Conservation (phyloP, 2,888 invertebrate genomes). For the Agrotis clavis region DNA sequence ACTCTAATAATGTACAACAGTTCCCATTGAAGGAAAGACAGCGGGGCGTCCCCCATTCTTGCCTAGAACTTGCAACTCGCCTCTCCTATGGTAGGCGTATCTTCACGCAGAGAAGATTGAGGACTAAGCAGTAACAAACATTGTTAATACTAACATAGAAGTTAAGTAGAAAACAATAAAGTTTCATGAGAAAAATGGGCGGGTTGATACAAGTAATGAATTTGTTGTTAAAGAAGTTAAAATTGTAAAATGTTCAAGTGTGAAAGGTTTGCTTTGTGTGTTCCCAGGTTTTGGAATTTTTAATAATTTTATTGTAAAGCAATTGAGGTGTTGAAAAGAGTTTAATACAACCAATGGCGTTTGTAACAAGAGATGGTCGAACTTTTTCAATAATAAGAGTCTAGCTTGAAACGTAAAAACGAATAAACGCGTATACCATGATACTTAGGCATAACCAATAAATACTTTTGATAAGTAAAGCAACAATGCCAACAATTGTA, state of each 20-base stretch:
- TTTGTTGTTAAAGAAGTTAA: slow-evolving; percentile 51
- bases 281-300: slow-evolving; percentile 47
- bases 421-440: not conserved
- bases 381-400: not conserved
- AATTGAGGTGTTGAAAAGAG: not conserved
- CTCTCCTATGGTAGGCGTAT: slow-evolving; percentile 67
- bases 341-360: not conserved
- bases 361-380: not conserved
- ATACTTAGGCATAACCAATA: not conserved
- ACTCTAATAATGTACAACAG: slow-evolving; percentile 79
- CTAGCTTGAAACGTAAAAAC: slow-evolving; percentile 2
- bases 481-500: not conserved
- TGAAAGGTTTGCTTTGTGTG: slow-evolving; percentile 50
- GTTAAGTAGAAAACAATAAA: slow-evolving; percentile 69
- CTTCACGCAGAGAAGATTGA: slow-evolving; percentile 82
- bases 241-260: slow-evolving; percentile 41
- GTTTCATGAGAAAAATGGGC: slow-evolving; percentile 74
- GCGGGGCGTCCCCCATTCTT: slow-evolving; percentile 76
- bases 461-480: not conserved
- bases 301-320: slow-evolving; percentile 17
- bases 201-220: slow-evolving; percentile 52
- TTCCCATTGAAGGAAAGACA: slow-evolving; percentile 72
- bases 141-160: slow-evolving; percentile 46
- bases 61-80: slow-evolving; percentile 43
- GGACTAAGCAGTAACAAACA: slow-evolving; percentile 50